Percentiles rank a stretch among this genome's conserved stretches.
phyloP scores from a whole-genome alignment of 2,888 invertebrate species.

The Sinelater perroti region DNA sequence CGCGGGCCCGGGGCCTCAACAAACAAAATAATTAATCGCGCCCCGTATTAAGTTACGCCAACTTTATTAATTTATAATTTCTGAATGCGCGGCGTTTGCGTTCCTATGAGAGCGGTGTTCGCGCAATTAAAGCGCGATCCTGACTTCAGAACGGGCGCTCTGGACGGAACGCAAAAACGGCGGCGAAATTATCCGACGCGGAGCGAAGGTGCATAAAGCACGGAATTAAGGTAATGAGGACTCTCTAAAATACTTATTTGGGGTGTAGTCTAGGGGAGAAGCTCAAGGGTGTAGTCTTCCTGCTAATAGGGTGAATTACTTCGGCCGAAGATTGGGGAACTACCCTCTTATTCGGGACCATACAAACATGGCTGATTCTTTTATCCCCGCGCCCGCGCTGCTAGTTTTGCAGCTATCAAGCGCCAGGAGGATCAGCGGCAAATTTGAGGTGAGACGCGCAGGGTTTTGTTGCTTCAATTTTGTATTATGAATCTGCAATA shows the following conservation, averaged over 20 bases:
- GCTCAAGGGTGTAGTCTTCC: constrained; percentile 43
- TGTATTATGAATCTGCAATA: too few species aligned
- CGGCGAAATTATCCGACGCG: too few species aligned
- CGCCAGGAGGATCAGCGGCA: too few species aligned
- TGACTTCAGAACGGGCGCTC: too few species aligned
- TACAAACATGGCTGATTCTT: constrained; percentile 39
- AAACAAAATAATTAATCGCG: constrained; percentile 27
- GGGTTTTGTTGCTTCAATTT: too few species aligned
- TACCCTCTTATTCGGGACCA: constrained; percentile 39
- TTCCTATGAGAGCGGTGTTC: too few species aligned
- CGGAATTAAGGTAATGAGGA: constrained; percentile 39
- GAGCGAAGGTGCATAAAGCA: constrained; percentile 31
- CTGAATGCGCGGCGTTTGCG: too few species aligned
- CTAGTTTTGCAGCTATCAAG: too few species aligned
- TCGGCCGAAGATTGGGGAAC: constrained; percentile 39
- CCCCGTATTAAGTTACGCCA: constrained; percentile 1
- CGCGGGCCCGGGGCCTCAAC: constrained; percentile 9
- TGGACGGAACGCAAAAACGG: too few species aligned
- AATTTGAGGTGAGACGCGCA: too few species aligned
- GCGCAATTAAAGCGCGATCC: too few species aligned
- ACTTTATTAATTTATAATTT: constrained; percentile 17
- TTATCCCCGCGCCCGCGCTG: constrained; percentile 14
- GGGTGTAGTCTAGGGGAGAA: constrained; percentile 37
- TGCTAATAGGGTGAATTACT: constrained; percentile 49
- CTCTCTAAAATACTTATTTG: constrained; percentile 40